Conservation (phyloP, 2,113 vertebrate species). For the Vulpes lagopus region DNA sequence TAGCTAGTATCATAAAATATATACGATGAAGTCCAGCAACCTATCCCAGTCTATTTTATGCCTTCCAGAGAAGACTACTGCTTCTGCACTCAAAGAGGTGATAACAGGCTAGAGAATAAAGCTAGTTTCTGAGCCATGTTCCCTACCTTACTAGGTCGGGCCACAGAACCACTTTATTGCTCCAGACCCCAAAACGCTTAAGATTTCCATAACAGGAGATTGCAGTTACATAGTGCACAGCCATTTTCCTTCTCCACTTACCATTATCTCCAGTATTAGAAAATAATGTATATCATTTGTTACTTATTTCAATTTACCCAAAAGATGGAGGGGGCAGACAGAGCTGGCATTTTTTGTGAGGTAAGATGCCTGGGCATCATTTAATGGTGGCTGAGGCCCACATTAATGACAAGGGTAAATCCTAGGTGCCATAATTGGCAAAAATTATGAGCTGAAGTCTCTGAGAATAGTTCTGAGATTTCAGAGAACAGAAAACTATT, state of each 20-base stretch:
- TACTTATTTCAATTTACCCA: not conserved
- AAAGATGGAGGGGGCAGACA: not conserved
- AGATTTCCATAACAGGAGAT: conserved; percentile 4
- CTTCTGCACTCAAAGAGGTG: not conserved
- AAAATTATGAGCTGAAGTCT: not conserved
- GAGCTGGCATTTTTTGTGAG: not conserved
- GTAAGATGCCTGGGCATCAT: not conserved
- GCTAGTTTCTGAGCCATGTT: not conserved
- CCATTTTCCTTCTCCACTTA: not conserved
- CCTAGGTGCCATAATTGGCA: not conserved
- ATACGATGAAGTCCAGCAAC: not conserved
- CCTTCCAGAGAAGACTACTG: not conserved
- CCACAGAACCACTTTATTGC: not conserved
- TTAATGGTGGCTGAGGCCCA: not conserved
- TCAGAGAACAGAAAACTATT: not conserved
- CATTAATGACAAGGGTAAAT: not conserved
- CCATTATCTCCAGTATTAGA: not conserved
- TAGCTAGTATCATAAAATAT: not conserved
- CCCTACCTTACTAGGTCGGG: not conserved
- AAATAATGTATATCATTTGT: not conserved
- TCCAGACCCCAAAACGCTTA: not conserved
- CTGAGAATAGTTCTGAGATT: not conserved
- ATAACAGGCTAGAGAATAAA: not conserved
- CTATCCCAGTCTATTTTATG: not conserved
- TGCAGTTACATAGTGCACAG: not conserved